Conservation (phyloP, 2,113 vertebrate genomes). For the Propithecus coquereli region DNA sequence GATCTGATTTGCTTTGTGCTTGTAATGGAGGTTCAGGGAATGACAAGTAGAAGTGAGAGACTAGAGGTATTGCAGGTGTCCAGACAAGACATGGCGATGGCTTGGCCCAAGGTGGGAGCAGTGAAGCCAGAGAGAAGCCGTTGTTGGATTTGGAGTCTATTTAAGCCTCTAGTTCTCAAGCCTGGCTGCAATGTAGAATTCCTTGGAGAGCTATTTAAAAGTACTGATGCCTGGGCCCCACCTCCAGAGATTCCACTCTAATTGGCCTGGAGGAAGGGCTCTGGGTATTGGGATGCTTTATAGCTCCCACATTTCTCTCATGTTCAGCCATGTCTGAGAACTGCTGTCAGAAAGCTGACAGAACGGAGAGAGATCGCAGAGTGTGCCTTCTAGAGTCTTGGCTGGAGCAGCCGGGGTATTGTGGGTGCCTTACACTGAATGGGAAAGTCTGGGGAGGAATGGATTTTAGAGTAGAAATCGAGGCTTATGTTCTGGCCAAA, state of each 20-base stretch:
- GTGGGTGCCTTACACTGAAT: not conserved
- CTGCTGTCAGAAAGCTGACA: not conserved
- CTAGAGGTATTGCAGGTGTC: no score
- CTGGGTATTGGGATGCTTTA: not conserved
- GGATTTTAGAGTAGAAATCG: not conserved
- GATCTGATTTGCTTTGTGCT: not conserved
- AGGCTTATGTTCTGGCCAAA: not conserved
- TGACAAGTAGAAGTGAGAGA: no score
- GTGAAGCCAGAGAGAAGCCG: not conserved
- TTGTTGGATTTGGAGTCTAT: not conserved
- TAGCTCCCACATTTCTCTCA: not conserved
- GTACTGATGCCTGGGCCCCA: not conserved
- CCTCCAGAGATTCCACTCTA: not conserved
- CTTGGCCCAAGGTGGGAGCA: not conserved
- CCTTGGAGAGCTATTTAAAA: not conserved
- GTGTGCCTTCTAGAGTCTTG: not conserved
- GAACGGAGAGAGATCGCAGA: not conserved
- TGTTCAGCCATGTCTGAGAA: not conserved
- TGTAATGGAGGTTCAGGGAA: not conserved
- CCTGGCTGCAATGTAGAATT: not conserved
- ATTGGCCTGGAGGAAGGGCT: not conserved
- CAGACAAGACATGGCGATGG: rapidly evolving
- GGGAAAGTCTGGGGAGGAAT: not conserved
- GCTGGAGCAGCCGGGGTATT: not conserved
- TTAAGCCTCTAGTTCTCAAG: not conserved